Percentiles rank a stretch among this genome's conserved stretches.
These are phyloP conservation scores for Microctenopoma lineatum DNA, from an alignment of 2,797 vertebrate genomes.

Conservation along the genomic window DNA sequence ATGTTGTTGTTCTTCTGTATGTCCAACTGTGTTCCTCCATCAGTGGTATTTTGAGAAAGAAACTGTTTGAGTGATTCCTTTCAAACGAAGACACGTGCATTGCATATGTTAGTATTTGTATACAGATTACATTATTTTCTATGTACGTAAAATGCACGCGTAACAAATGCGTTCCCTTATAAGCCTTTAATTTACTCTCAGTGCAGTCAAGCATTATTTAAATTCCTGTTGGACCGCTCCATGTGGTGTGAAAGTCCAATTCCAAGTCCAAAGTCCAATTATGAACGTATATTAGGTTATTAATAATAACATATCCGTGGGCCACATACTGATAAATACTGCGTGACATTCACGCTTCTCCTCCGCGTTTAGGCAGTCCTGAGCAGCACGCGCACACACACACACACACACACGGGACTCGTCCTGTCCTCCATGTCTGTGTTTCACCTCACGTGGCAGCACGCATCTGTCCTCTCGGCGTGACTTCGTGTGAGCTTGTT, in stretches of 20 bases:
- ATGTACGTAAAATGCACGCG: too few relatives aligned
- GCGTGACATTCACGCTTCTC: too few relatives aligned
- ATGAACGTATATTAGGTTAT: too few relatives aligned
- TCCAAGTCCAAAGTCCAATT: too few relatives aligned
- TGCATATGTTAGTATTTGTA: neutral
- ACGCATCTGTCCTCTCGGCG: neutral
- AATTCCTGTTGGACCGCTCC: constrained; percentile 11
- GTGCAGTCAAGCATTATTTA: too few relatives aligned
- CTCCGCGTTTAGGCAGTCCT: constrained; percentile 1
- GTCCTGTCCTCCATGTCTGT: neutral
- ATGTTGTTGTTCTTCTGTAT: neutral
- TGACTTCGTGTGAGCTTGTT: neutral
- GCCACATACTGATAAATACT: too few relatives aligned
- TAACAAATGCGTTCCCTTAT: too few relatives aligned
- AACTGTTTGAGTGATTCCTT: neutral
- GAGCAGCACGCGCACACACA: neutral
- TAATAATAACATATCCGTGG: too few relatives aligned
- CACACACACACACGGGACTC: constrained; percentile 4
- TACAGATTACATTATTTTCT: neutral
- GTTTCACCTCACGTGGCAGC: neutral
- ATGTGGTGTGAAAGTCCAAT: constrained; percentile 35
- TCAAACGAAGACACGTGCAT: neutral
- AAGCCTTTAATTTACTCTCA: too few relatives aligned
- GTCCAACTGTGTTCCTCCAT: neutral
- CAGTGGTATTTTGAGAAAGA: neutral